A percentile compares a stretch with the other conserved stretches of the same genome.
These are phyloP conservation scores for Varecia variegata DNA, from an alignment of 2,797 vertebrate species.

Conservation along the genomic window DNA sequence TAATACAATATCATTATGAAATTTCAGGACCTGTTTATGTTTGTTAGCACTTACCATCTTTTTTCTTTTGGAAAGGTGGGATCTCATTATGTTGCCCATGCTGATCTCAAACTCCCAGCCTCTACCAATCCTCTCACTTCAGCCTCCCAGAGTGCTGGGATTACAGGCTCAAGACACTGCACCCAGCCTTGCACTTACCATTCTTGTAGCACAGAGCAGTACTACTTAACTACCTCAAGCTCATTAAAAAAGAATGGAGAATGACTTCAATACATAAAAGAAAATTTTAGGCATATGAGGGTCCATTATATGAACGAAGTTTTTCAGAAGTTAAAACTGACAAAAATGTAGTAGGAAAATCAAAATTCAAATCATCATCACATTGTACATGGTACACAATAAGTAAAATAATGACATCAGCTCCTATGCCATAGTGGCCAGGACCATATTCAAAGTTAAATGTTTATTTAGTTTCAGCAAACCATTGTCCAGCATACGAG, in stretches of 20 bases:
- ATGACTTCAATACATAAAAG: not conserved
- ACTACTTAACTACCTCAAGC: too few relatives aligned
- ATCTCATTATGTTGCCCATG: too few relatives aligned
- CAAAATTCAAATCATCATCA: not conserved
- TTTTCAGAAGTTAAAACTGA: not conserved
- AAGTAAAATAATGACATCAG: not conserved
- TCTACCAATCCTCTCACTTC: too few relatives aligned
- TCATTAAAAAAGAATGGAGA: not conserved
- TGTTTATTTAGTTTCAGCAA: not conserved
- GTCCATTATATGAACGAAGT: not conserved
- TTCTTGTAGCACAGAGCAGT: not conserved
- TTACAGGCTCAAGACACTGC: too few relatives aligned
- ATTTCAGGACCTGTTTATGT: not conserved
- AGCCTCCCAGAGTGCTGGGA: too few relatives aligned
- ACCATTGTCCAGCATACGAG: not conserved
- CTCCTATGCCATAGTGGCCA: not conserved
- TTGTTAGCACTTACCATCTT: not conserved
- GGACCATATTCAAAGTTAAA: not conserved
- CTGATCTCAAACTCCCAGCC: too few relatives aligned
- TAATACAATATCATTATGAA: not conserved
- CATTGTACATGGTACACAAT: not conserved
- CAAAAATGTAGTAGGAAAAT: not conserved
- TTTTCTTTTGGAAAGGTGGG: not conserved
- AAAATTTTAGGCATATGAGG: not conserved
- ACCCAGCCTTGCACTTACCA: not conserved